Base-by-base conservation (phyloP, 2,797 vertebrate genomes). In the Peromyscus melanophrys region DNA sequence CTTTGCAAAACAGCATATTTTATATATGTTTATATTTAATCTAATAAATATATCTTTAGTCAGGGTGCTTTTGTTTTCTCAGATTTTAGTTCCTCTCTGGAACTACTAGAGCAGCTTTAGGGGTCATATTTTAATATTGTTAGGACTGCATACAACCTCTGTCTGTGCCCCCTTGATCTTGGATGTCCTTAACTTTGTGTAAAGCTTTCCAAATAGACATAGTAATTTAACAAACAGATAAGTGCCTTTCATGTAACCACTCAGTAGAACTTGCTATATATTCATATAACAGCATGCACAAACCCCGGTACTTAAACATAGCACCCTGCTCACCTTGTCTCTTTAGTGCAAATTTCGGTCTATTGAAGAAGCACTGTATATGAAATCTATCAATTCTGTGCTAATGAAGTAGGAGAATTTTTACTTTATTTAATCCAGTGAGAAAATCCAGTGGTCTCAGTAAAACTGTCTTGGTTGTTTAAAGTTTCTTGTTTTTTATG, bases 281-380 rank as follows among this genome's bases (percentile, higher is more conserved):
- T 88, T 97, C 61, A 94, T 3, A 27, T 92, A 95, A 87, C 80
- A 83, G 31, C 27, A 92, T 69, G 34, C 12, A 73, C 40, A 89
- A 57, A 69, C 67, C 14, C 49, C 89, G 57, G 29, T 69, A 92
- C 93, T 86, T 87, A 94, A 91, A 29, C 27, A 43, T 11, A 25
- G 7, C 34, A 21, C 2, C 49, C 61, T 94, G 40, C 83, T 65
- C 6, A 86, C 34, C 55, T 52, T 77, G 27, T 52, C 63, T 94
- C 31, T 89, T 92, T 59, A 91, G 21, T 59, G 14, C 11, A 85
- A 19, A 97, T 63, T 23, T 67, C 25, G 10, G 8, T 92, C 63
- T 89, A 40, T 77, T 96, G 43, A 95, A 90, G 57, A 95, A 75
- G 13, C 49, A 73, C 2, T 87, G 5, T 34, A 46, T 6, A 75